Percentiles rank a stretch among this genome's conserved stretches.
Conservation (phyloP, 2,797 vertebrate genomes). For the Chelonia mydas region DNA sequence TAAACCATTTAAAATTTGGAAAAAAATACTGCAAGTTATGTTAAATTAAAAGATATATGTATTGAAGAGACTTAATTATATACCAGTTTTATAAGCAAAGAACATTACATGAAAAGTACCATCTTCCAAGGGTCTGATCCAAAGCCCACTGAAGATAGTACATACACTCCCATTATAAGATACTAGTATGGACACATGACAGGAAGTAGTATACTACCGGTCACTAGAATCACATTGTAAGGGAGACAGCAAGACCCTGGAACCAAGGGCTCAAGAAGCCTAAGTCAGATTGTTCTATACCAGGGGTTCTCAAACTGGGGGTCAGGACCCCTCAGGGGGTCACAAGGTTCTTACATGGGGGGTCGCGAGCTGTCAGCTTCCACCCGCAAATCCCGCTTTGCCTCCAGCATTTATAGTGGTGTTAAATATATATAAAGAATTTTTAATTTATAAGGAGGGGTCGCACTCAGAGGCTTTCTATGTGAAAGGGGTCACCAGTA, state of each 20-base stretch:
- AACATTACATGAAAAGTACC: not conserved
- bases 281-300: not conserved
- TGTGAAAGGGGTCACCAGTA: too few relatives aligned
- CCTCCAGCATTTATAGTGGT: too few relatives aligned
- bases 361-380: too few relatives aligned
- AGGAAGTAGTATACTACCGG: not conserved
- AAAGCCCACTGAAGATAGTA: not conserved
- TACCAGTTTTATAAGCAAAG: not conserved
- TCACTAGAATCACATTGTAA: rapidly evolving
- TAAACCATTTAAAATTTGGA: not conserved
- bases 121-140: not conserved
- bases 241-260: not conserved
- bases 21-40: not conserved
- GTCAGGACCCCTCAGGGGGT: too few relatives aligned
- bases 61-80: not conserved
- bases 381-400: too few relatives aligned
- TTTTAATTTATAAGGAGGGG: too few relatives aligned
- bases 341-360: too few relatives aligned
- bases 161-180: not conserved
- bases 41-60: not conserved
- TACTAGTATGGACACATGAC: not conserved
- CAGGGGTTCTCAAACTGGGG: too few relatives aligned
- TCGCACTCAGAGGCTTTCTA: too few relatives aligned
- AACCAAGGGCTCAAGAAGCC: not conserved
- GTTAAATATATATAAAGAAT: too few relatives aligned